Base-by-base conservation (phyloP, 2,888 invertebrate genomes). In the Drosophila austrosaltans region DNA sequence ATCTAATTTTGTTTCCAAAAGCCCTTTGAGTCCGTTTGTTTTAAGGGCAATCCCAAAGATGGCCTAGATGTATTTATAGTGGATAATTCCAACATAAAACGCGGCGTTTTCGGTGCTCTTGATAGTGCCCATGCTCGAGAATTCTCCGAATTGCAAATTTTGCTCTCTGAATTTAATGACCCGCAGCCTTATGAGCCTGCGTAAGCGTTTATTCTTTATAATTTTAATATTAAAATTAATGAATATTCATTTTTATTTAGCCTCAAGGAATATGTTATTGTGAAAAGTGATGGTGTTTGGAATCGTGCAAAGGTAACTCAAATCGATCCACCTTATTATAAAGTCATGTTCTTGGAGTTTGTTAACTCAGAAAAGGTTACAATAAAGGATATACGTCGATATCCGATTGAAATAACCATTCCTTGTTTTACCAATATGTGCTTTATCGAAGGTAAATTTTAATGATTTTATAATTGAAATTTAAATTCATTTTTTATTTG, bases 31-130 rank as follows among this genome's bases (percentile, higher is more conserved):
- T 20, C 56, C 6, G 64, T 20, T 5, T 75, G 63, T 0, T 22
- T 82, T 2, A 30, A 3, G 4, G 42, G 8, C 12, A 54, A 53
- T 2, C 12, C 2, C 5, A 28, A 7, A 2, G 54, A 59, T 0
- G 81, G 83, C 0, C 39, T 82, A 0, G 68, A 82, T 30, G 48
- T 74, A 2, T 67, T 61, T 22, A 54, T 82, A 66, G 87, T 83
- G 28, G 77, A 86, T 8, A 81, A 68, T 28, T 10, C 72, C 0
- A 68, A 59, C 39, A 22, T 81, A 6, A 36, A 44, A 1, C 66
- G 72, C 1, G 82, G 87, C 2, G 68, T 86, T 12, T 48, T 82
- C 65, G 81, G 83, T 1, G 84, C 75, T 3, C 69, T 81, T 10
- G 75, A 86, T 30, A 68, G 56, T 22, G 12, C 3, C 0, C 56